Percentiles rank a stretch among this genome's conserved stretches.
These are phyloP conservation scores for Pangasianodon hypophthalmus DNA, from an alignment of 2,113 vertebrate genomes.

Conservation along the genomic window DNA sequence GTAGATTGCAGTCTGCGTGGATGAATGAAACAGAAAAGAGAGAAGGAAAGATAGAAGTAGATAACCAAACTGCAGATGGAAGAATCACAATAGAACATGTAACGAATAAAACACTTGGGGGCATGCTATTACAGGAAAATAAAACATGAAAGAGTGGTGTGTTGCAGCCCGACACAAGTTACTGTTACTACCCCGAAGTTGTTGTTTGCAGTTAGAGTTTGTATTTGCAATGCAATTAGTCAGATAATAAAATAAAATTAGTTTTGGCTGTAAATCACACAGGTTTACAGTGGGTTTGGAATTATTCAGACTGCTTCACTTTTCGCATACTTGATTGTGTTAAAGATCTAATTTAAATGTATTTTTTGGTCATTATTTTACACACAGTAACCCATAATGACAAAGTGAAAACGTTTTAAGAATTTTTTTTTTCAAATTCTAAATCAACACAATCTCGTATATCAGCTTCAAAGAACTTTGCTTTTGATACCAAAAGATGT, in stretches of 20 bases:
- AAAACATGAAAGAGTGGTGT: background rate
- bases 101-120: background rate
- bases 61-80: background rate
- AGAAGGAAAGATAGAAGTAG: background rate
- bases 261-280: background rate
- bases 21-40: background rate
- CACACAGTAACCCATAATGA: background rate
- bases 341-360: background rate
- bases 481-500: constrained; percentile 2
- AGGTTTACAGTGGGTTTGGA: background rate
- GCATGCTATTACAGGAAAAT: background rate
- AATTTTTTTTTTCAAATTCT: background rate
- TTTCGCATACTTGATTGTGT: background rate
- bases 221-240: background rate
- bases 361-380: background rate
- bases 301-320: background rate
- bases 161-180: background rate
- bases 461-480: background rate
- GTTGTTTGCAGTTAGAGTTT: background rate
- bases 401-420: background rate
- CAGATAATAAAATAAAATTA: background rate
- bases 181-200: background rate
- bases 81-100: background rate
- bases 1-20: background rate
- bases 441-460: background rate